Conservation (phyloP, 2,797 vertebrate species). For the Mico argentatus region DNA sequence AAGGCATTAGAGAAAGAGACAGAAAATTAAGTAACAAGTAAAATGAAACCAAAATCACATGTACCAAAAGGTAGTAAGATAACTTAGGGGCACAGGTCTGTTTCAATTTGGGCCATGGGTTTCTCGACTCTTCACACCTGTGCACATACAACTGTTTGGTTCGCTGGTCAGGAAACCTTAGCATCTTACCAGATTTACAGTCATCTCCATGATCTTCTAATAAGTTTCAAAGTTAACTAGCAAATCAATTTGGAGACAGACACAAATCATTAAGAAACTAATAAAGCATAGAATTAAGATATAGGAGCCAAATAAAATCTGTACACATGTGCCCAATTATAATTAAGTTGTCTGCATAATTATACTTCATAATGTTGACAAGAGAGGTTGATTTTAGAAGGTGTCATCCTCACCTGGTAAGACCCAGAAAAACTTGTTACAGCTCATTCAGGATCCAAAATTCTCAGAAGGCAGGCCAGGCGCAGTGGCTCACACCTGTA, state of each 20-base stretch:
- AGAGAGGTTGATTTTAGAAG: background rate
- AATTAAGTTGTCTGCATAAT: background rate
- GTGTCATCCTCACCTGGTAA: background rate
- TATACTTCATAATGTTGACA: background rate
- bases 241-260: constrained; percentile 19
- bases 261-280: constrained; percentile 11
- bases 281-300: constrained; percentile 21
- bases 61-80: background rate
- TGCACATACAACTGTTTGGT: background rate
- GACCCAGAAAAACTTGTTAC: background rate
- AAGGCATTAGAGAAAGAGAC: background rate
- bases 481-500: background rate
- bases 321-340: background rate
- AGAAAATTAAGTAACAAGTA: background rate
- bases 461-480: background rate
- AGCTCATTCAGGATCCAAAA: background rate
- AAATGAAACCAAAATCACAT: background rate
- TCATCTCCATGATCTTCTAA: background rate
- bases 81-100: background rate
- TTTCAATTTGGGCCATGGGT: background rate
- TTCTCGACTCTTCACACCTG: background rate
- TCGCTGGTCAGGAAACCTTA: background rate
- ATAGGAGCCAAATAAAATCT: background rate
- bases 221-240: constrained; percentile 30
- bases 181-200: background rate